phyloP scores from a whole-genome alignment of 1,140 invertebrate species.

The Drosophila azteca region DNA sequence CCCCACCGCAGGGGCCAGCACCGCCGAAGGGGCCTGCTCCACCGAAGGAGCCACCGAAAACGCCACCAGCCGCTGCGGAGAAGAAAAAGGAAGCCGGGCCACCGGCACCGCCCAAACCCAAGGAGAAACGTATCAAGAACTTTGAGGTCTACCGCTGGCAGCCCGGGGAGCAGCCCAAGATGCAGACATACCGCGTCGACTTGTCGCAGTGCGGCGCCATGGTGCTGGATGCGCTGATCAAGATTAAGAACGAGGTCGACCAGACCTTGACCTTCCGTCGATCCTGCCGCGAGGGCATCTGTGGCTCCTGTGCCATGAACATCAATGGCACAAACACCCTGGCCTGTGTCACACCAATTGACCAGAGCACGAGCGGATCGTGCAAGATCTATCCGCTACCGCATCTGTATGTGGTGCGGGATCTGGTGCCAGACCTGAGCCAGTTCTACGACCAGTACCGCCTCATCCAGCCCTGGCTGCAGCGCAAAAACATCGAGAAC shows the following conservation, averaged over 20 bases:
- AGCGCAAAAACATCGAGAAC: slow-evolving; percentile 87
- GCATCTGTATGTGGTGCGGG: slow-evolving; percentile 99
- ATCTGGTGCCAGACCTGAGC: slow-evolving; percentile 96
- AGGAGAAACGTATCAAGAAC: slow-evolving; percentile 86
- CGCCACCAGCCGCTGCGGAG: not conserved
- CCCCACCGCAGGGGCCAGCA: not conserved
- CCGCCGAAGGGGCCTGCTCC: too few relatives aligned
- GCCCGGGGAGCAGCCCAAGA: slow-evolving; percentile 93
- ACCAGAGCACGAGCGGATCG: slow-evolving; percentile 51
- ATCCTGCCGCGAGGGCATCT: slow-evolving; percentile 98
- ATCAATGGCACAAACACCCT: slow-evolving; percentile 97
- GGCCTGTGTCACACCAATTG: slow-evolving; percentile 87
- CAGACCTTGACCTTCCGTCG: slow-evolving; percentile 97
- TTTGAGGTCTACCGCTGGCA: slow-evolving; percentile 96
- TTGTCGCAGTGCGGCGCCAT: slow-evolving; percentile 97
- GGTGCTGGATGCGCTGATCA: slow-evolving; percentile 98
- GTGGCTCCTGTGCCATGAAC: slow-evolving; percentile 99
- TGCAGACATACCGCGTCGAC: slow-evolving; percentile 96
- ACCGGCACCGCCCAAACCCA: not conserved
- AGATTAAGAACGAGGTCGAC: slow-evolving; percentile 99
- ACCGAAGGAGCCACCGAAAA: not conserved
- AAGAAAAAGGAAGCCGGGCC: too few relatives aligned
- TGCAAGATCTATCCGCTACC: slow-evolving; percentile 92
- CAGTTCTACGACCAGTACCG: slow-evolving; percentile 97
- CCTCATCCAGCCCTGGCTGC: slow-evolving; percentile 96